A percentile compares a stretch with the other conserved stretches of the same genome.
phyloP scores from a whole-genome alignment of 2,797 vertebrate genomes.

The Tapirus indicus region DNA sequence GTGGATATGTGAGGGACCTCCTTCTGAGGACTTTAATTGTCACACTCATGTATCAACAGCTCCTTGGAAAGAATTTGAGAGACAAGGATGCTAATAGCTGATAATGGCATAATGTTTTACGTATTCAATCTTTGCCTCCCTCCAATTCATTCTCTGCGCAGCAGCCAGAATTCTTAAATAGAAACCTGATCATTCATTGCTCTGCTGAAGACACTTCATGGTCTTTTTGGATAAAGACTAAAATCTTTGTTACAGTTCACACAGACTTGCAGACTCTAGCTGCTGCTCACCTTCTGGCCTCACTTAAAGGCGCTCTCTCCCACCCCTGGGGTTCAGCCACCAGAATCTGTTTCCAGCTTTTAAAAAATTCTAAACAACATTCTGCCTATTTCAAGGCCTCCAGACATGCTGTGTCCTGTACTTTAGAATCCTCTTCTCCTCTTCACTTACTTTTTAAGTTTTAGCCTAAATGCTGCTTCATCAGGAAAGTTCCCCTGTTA shows the following conservation, averaged over 20 bases:
- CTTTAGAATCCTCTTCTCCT: background rate
- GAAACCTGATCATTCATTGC: background rate
- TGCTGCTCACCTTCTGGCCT: background rate
- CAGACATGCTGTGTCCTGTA: background rate
- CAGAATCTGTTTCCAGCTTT: background rate
- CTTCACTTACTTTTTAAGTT: background rate
- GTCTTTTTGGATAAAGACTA: background rate
- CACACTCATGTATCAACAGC: conserved; percentile 22
- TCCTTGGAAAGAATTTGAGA: conserved; percentile 31
- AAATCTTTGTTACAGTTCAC: background rate
- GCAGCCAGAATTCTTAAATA: conserved; percentile 32
- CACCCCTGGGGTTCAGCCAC: background rate
- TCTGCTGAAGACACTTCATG: background rate
- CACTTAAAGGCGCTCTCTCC: background rate
- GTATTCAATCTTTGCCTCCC: background rate
- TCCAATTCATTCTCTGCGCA: conserved; percentile 19
- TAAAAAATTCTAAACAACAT: background rate
- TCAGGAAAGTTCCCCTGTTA: background rate
- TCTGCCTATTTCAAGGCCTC: background rate
- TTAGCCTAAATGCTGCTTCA: background rate
- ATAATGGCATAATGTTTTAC: conserved; percentile 27
- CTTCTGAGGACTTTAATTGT: background rate
- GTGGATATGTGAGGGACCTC: background rate
- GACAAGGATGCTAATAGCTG: conserved; percentile 2
- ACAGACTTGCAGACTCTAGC: background rate